Evolutionary conservation across 2,113 vertebrate species (phyloP).

Genomic region (Vulpes vulpes): DNA sequence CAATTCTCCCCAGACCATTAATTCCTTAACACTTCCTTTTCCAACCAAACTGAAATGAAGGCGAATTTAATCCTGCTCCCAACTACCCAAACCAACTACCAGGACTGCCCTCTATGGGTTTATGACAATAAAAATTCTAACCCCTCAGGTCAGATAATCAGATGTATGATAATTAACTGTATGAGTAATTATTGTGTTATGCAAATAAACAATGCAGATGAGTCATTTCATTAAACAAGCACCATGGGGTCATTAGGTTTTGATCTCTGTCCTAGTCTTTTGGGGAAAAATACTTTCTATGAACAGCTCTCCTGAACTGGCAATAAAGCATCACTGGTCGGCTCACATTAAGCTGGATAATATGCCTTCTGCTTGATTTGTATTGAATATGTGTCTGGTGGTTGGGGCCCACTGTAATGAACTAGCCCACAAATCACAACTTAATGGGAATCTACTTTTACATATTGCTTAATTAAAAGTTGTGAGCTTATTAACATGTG

Average conservation of each 20-base stretch:
- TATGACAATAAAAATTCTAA: conserved; percentile 58
- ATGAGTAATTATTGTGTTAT: conserved; percentile 85
- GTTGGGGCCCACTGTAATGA: conserved; percentile 96
- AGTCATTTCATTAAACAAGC: conserved; percentile 88
- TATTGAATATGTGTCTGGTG: conserved; percentile 98
- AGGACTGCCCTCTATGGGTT: conserved; percentile 56
- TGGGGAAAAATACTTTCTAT: conserved; percentile 90
- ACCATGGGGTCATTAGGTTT: conserved; percentile 88
- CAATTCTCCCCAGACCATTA: conserved; percentile 21
- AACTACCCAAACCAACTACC: conserved; percentile 44
- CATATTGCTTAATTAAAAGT: conserved; percentile 99
- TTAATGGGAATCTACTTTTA: conserved; percentile 99
- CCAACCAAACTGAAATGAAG: conserved; percentile 39
- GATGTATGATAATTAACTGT: conserved; percentile 85
- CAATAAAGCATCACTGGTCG: conserved; percentile 96
- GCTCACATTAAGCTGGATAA: conserved; percentile 95
- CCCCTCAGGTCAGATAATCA: conserved; percentile 75
- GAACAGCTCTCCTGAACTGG: conserved; percentile 91
- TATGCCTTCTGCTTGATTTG: conserved; percentile 97
- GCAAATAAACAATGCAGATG: conserved; percentile 89
- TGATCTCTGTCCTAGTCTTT: conserved; percentile 87
- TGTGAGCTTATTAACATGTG: conserved; percentile 99
- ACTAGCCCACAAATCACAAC: conserved; percentile 98
- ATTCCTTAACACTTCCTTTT: conserved; percentile 33
- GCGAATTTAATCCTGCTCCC: conserved; percentile 46